A percentile compares a stretch with the other conserved stretches of the same genome.
These are phyloP conservation scores for Hoplodrina ambigua DNA, from an alignment of 2,888 invertebrate species.

Conservation along the genomic window DNA sequence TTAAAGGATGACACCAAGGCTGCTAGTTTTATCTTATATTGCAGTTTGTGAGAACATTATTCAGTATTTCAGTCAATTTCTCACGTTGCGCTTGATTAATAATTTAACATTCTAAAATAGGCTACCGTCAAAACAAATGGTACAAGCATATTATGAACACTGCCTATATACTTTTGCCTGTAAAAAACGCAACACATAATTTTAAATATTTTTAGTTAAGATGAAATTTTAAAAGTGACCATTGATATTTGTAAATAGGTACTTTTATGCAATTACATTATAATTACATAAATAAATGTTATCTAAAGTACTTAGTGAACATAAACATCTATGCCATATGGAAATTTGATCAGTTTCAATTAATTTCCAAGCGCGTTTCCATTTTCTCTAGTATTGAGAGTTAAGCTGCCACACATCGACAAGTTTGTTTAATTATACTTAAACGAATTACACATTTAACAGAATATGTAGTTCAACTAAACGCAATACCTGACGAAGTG, in stretches of 20 bases:
- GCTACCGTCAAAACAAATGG: too few relatives aligned
- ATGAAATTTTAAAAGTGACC: conserved; percentile 47
- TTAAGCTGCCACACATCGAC: conserved; percentile 14
- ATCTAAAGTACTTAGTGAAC: conserved; percentile 57
- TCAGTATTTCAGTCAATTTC: background rate
- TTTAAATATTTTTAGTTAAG: conserved; percentile 36
- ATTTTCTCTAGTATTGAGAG: conserved; percentile 26
- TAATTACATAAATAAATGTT: conserved; percentile 56
- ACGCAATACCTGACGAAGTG: conserved; percentile 30
- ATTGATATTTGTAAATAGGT: conserved; percentile 58
- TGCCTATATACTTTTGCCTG: conserved; percentile 32
- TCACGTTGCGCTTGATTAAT: conserved; percentile 1
- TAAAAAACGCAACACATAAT: conserved; percentile 27
- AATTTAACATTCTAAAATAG: too few relatives aligned
- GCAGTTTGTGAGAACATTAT: conserved; percentile 16
- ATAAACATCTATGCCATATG: conserved; percentile 61
- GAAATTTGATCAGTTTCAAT: conserved; percentile 53
- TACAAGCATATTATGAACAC: conserved; percentile 30
- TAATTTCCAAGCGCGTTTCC: conserved; percentile 46
- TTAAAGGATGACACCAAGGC: conserved; percentile 8
- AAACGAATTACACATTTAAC: conserved; percentile 15
- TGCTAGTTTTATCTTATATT: conserved; percentile 28
- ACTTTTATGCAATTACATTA: conserved; percentile 51
- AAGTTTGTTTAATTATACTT: conserved; percentile 31
- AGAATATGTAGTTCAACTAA: conserved; percentile 18